phyloP scores from a whole-genome alignment of 1,140 invertebrate genomes.

The Scaptodrosophila lebanonensis region DNA sequence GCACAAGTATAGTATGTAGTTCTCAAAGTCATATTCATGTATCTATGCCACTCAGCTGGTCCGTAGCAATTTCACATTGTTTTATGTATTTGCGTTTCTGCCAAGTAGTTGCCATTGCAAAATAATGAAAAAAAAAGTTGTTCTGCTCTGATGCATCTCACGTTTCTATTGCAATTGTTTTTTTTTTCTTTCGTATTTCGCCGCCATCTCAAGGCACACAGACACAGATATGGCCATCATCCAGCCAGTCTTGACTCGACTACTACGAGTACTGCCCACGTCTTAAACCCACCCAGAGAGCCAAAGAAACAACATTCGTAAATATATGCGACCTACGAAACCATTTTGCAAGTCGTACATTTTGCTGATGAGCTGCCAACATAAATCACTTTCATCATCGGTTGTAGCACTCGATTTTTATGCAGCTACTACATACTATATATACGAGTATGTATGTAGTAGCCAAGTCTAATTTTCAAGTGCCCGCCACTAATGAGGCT shows the following conservation, averaged over 20 bases:
- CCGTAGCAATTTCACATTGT: too few relatives aligned
- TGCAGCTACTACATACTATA: too few relatives aligned
- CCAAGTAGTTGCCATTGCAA: conserved; percentile 17
- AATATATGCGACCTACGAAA: conserved; percentile 7
- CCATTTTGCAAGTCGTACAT: conserved; percentile 31
- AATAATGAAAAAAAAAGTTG: conserved; percentile 29
- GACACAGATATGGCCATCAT: too few relatives aligned
- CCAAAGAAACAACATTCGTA: too few relatives aligned
- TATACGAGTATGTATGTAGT: not conserved
- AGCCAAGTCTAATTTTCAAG: conserved; percentile 47
- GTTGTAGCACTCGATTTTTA: conserved; percentile 21
- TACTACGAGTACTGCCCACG: too few relatives aligned
- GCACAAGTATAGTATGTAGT: too few relatives aligned
- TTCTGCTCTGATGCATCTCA: conserved; percentile 62
- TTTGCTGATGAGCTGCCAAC: conserved; percentile 24
- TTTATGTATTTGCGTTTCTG: conserved; percentile 15
- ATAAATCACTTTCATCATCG: conserved; percentile 69
- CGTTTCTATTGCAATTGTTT: conserved; percentile 48
- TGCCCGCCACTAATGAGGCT: conserved; percentile 45
- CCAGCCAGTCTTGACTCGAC: too few relatives aligned
- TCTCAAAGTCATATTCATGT: too few relatives aligned
- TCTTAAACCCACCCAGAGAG: too few relatives aligned
- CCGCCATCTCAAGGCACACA: too few relatives aligned
- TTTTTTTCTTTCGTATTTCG: conserved; percentile 16
- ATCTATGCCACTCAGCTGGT: too few relatives aligned